Percentiles rank a stretch among this genome's conserved stretches.
Conservation (phyloP, 2,797 vertebrate genomes). For the Allobates femoralis region DNA sequence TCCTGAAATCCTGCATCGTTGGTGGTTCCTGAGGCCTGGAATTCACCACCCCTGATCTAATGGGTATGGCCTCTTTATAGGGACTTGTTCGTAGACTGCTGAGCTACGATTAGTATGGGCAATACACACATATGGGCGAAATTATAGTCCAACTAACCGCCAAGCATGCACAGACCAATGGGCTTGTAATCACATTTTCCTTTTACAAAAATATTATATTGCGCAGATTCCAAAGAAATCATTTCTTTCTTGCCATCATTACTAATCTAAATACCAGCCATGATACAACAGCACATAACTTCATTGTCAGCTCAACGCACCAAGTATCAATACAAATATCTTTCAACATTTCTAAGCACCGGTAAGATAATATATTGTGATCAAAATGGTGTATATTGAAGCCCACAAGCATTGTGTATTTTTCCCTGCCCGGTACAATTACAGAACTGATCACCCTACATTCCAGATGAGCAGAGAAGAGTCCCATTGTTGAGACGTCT, state of each 20-base stretch:
- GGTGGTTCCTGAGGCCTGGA: too few relatives aligned
- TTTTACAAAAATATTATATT: not conserved
- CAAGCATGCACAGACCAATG: too few relatives aligned
- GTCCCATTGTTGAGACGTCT: not conserved
- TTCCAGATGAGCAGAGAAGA: not conserved
- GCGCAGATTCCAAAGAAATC: not conserved
- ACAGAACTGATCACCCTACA: too few relatives aligned
- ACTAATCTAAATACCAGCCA: not conserved
- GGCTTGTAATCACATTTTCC: too few relatives aligned
- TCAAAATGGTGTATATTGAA: not conserved
- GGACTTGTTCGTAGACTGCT: too few relatives aligned
- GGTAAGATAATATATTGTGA: not conserved
- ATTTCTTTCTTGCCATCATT: not conserved
- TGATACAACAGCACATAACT: not conserved
- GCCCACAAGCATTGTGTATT: not conserved
- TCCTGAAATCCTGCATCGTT: too few relatives aligned
- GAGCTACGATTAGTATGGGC: too few relatives aligned
- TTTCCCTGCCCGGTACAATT: not conserved
- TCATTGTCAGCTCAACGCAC: not conserved
- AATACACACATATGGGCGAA: too few relatives aligned
- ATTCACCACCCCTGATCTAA: too few relatives aligned
- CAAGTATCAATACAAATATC: not conserved
- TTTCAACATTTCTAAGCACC: not conserved
- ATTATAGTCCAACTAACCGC: too few relatives aligned
- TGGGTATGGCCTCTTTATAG: too few relatives aligned